Evolutionary conservation across 2,113 vertebrate genomes (phyloP).

Genomic region (Arvicanthis niloticus): DNA sequence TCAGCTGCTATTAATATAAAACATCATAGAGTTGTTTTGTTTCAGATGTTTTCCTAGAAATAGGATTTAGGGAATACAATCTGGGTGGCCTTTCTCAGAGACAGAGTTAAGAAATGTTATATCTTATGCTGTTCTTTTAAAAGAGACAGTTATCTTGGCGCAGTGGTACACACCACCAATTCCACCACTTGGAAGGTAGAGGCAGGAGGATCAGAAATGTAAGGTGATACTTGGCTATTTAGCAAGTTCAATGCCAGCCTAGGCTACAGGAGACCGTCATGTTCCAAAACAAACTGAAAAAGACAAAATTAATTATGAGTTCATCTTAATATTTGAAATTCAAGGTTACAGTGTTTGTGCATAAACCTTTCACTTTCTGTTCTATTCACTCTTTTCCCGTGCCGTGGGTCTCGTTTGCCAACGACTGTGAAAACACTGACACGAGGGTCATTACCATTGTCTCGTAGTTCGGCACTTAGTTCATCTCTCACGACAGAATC

Average conservation of each 20-base stretch:
- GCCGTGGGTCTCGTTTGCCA: neutral
- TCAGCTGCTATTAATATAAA: neutral
- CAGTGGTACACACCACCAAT: neutral
- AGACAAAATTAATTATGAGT: neutral
- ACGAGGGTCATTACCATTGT: neutral
- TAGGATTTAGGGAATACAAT: neutral
- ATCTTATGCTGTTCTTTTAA: neutral
- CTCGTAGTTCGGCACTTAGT: neutral
- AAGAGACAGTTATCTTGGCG: neutral
- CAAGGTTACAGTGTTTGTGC: neutral
- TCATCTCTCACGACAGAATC: neutral
- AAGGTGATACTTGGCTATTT: neutral
- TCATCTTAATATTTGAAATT: neutral
- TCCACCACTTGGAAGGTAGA: neutral
- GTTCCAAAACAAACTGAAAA: neutral
- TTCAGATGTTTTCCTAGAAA: slow-evolving; percentile 6
- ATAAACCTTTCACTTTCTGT: neutral
- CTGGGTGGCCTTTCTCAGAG: neutral
- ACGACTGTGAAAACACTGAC: neutral
- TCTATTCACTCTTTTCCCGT: neutral
- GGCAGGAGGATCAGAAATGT: neutral
- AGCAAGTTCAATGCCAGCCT: neutral
- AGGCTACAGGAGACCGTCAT: neutral
- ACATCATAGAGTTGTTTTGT: neutral
- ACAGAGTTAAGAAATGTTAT: slow-evolving; percentile 17